Conservation (phyloP, 2,888 invertebrate species). For the Timandra comae region DNA sequence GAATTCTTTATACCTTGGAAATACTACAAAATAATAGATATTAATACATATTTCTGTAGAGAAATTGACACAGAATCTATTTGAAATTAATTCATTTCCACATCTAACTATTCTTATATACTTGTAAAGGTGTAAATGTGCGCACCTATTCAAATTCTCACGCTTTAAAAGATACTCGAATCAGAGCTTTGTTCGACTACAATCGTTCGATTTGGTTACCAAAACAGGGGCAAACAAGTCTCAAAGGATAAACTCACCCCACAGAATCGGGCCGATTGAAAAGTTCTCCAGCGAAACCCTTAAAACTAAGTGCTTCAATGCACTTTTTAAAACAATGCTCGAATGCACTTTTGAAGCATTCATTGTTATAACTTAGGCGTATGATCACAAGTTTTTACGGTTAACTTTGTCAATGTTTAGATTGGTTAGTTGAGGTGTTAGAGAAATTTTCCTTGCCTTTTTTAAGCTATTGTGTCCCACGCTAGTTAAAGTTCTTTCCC, state of each 20-base stretch:
- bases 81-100: too few species aligned
- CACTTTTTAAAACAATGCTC: constrained; percentile 20
- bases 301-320: constrained; percentile 37
- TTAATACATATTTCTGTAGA: too few species aligned
- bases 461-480: too few species aligned
- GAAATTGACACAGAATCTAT: too few species aligned
- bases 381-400: too few species aligned
- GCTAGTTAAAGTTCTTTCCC: too few species aligned
- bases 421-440: too few species aligned
- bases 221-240: constrained; percentile 41
- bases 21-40: too few species aligned
- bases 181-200: constrained; percentile 33
- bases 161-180: constrained; percentile 8
- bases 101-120: constrained; percentile 12
- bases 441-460: too few species aligned
- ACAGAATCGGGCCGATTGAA: constrained; percentile 50
- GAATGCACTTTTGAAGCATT: constrained; percentile 30
- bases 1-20: too few species aligned
- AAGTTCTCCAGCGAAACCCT: constrained; percentile 48
- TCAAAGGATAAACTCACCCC: constrained; percentile 48
- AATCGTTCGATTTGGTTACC: constrained; percentile 43
- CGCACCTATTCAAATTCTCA: constrained; percentile 2
- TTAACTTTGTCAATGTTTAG: too few species aligned
- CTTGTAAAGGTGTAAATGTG: background rate
- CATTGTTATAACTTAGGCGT: too few species aligned